Evolutionary conservation across 2,113 vertebrate species (phyloP).

Genomic region (Trachemys scripta): DNA sequence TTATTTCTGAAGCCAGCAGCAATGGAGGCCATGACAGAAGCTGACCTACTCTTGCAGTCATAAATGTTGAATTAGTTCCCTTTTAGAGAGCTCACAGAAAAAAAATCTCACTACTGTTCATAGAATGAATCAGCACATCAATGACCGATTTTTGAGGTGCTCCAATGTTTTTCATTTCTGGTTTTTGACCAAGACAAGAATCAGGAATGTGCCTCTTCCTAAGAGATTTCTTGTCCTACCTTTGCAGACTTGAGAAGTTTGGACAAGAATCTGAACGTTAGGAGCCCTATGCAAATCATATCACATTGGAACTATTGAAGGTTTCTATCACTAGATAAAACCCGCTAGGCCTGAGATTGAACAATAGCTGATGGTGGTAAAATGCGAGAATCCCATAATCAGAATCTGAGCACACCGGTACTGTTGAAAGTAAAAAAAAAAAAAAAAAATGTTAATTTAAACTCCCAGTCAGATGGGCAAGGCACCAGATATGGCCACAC

Average conservation of each 20-base stretch:
- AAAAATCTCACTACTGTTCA: fast-evolving
- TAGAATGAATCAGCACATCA: neutral
- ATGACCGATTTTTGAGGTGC: neutral
- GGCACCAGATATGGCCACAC: neutral
- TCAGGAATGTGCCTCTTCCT: neutral
- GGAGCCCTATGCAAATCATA: neutral
- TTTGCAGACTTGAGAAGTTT: neutral
- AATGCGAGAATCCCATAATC: neutral
- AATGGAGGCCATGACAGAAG: neutral
- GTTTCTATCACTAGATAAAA: neutral
- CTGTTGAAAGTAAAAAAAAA: neutral
- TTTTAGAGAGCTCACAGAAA: neutral
- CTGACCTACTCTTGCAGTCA: fast-evolving
- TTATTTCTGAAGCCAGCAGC: neutral
- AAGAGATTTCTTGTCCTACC: neutral
- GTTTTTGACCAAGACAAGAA: neutral
- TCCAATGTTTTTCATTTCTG: neutral
- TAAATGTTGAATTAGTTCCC: neutral
- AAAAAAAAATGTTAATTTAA: neutral
- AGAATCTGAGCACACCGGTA: neutral
- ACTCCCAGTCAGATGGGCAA: neutral
- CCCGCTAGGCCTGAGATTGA: neutral
- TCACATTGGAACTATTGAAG: neutral
- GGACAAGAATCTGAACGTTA: neutral
- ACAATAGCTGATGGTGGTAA: neutral